Evolutionary conservation across 2,888 invertebrate species (phyloP).

Genomic region (Lysandra coridon): DNA sequence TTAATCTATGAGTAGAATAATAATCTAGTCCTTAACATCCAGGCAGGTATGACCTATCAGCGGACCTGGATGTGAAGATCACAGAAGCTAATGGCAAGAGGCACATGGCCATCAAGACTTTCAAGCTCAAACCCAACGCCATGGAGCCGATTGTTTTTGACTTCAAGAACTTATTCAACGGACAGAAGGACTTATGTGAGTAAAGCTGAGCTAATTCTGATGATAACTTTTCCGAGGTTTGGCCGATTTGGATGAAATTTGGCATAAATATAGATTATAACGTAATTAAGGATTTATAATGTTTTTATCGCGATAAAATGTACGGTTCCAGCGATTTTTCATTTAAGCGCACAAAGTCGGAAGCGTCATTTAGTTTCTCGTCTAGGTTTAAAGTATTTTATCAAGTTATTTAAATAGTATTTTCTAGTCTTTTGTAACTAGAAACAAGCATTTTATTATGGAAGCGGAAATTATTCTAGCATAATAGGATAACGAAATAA

Average conservation of each 20-base stretch:
- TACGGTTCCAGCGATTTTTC: too few relatives aligned
- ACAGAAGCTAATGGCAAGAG: background rate
- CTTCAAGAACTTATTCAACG: constrained; percentile 28
- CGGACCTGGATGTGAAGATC: constrained; percentile 3
- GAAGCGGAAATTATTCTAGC: background rate
- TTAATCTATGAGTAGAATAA: background rate
- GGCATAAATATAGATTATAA: too few relatives aligned
- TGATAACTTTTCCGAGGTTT: too few relatives aligned
- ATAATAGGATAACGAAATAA: constrained; percentile 4
- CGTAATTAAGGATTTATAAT: too few relatives aligned
- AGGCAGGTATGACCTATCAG: constrained; percentile 16
- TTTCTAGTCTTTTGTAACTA: background rate
- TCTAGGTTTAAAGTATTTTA: background rate
- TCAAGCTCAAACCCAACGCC: background rate
- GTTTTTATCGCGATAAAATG: too few relatives aligned
- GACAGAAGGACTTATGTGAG: constrained; percentile 32
- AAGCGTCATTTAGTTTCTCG: background rate
- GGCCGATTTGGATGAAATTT: too few relatives aligned
- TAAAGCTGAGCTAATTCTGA: background rate
- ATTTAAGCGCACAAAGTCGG: too few relatives aligned
- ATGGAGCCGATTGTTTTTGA: constrained; percentile 26
- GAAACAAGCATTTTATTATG: background rate
- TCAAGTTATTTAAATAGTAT: background rate
- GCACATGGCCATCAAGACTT: constrained; percentile 19
- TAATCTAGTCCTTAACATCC: background rate